phyloP scores from a whole-genome alignment of 2,888 invertebrate genomes.

The Caenorhabditis parvicauda region DNA sequence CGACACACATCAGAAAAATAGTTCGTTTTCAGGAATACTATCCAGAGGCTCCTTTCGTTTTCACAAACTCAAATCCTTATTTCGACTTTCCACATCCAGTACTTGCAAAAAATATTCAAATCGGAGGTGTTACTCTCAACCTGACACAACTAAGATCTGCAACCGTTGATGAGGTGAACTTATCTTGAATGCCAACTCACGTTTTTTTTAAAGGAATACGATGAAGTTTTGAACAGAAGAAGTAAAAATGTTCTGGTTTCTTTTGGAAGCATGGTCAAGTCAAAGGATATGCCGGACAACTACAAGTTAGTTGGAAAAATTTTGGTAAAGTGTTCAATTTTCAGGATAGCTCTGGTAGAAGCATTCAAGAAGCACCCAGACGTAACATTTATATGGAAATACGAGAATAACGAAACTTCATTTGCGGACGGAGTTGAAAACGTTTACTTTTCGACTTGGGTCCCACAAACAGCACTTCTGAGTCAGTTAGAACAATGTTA shows the following conservation, averaged over 20 bases:
- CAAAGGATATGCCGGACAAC: constrained; percentile 12
- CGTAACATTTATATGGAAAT: constrained; percentile 43
- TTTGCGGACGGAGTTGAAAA: constrained; percentile 25
- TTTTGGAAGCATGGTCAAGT: constrained; percentile 16
- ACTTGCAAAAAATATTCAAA: constrained; percentile 17
- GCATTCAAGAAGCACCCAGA: constrained; percentile 20
- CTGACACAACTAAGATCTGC: not conserved
- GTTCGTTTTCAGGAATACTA: too few species aligned
- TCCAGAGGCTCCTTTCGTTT: constrained; percentile 17
- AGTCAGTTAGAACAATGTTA: constrained; percentile 13
- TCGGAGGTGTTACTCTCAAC: constrained; percentile 16
- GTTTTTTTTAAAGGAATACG: constrained; percentile 14
- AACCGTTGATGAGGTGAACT: constrained; percentile 7
- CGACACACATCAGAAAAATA: too few species aligned
- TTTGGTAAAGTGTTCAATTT: not conserved
- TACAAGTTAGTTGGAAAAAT: constrained; percentile 2
- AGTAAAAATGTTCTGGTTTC: constrained; percentile 13
- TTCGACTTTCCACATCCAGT: constrained; percentile 30
- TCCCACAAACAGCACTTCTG: constrained; percentile 41
- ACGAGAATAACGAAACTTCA: constrained; percentile 22
- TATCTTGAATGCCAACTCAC: too few species aligned
- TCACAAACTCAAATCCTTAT: constrained; percentile 25
- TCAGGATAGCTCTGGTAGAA: constrained; percentile 17
- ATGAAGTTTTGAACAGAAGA: constrained; percentile 9
- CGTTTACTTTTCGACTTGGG: constrained; percentile 37